Percentiles rank a stretch among this genome's conserved stretches.
Conservation (phyloP, 2,888 invertebrate species). For the Endotricha flammealis region DNA sequence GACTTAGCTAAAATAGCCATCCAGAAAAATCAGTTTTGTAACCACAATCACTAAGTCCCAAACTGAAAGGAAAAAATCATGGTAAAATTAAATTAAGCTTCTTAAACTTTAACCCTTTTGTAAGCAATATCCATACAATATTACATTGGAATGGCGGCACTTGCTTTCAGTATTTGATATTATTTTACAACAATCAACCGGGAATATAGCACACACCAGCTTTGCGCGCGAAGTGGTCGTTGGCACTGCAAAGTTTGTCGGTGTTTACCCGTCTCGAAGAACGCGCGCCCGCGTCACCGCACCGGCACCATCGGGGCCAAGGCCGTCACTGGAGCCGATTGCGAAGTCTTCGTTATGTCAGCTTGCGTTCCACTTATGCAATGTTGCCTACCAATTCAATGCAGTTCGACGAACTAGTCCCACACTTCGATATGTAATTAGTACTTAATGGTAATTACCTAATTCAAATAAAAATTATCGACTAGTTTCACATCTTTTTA, state of each 20-base stretch:
- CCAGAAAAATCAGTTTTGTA: too few relatives aligned
- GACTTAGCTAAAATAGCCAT: too few relatives aligned
- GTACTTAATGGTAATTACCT: conserved; percentile 9
- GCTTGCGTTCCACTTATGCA: conserved; percentile 75
- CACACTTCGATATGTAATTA: conserved; percentile 11
- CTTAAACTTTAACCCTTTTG: too few relatives aligned
- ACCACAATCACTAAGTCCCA: too few relatives aligned
- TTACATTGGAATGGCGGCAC: too few relatives aligned
- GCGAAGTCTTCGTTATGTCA: conserved; percentile 74
- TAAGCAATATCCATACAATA: too few relatives aligned
- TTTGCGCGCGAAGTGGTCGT: conserved; percentile 32
- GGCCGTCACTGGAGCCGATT: conserved; percentile 53
- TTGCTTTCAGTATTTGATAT: too few relatives aligned
- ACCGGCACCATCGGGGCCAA: conserved; percentile 56
- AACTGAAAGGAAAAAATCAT: too few relatives aligned
- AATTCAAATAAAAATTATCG: too few relatives aligned
- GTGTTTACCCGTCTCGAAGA: conserved; percentile 10
- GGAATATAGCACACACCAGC: too few relatives aligned
- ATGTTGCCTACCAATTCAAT: conserved; percentile 56
- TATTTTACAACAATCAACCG: too few relatives aligned
- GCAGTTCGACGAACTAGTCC: conserved; percentile 61
- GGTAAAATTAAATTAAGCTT: too few relatives aligned
- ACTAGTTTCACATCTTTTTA: background rate
- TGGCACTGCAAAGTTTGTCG: conserved; percentile 21
- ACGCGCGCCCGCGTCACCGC: conserved; percentile 23